A percentile compares a stretch with the other conserved stretches of the same genome.
Evolutionary conservation across 2,113 vertebrate genomes (phyloP).

Genomic region (Synchiropus splendidus): DNA sequence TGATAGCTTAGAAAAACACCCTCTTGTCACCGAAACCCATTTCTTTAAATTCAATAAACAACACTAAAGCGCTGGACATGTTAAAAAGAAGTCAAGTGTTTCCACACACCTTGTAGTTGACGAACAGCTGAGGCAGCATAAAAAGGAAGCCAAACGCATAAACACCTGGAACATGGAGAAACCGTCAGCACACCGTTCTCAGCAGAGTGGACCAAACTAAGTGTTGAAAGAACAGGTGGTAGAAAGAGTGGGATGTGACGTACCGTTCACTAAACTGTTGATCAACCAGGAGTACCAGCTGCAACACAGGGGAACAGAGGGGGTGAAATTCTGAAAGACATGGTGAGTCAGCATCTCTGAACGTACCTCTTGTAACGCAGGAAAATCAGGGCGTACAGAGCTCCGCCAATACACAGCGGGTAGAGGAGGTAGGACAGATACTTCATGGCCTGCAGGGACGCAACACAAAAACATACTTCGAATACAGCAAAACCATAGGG

Average conservation of each 20-base stretch:
- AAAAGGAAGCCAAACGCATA: constrained; percentile 98
- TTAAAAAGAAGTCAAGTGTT: too few relatives aligned
- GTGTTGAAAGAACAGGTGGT: too few relatives aligned
- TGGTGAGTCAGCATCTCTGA: background rate
- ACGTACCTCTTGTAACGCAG: constrained; percentile 90
- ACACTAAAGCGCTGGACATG: too few relatives aligned
- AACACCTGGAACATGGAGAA: constrained; percentile 67
- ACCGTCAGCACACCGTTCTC: background rate
- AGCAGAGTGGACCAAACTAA: too few relatives aligned
- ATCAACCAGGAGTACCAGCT: constrained; percentile 99
- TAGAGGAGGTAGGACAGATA: constrained; percentile 93
- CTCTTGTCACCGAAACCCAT: too few relatives aligned
- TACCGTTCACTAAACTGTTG: constrained; percentile 96
- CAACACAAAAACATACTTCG: background rate
- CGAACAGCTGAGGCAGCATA: constrained; percentile 96
- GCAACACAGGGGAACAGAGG: constrained; percentile 15
- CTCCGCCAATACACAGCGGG: constrained; percentile 86
- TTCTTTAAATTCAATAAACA: too few relatives aligned
- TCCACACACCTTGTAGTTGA: constrained; percentile 97
- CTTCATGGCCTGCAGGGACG: constrained; percentile 80
- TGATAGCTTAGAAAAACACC: too few relatives aligned
- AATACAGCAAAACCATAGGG: too few relatives aligned
- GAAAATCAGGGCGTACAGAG: constrained; percentile 83
- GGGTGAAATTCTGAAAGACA: background rate
- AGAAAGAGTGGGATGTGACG: constrained; percentile 19